These are phyloP conservation scores for Agrilus mali DNA, from an alignment of 2,888 invertebrate genomes.

Conservation along the genomic window DNA sequence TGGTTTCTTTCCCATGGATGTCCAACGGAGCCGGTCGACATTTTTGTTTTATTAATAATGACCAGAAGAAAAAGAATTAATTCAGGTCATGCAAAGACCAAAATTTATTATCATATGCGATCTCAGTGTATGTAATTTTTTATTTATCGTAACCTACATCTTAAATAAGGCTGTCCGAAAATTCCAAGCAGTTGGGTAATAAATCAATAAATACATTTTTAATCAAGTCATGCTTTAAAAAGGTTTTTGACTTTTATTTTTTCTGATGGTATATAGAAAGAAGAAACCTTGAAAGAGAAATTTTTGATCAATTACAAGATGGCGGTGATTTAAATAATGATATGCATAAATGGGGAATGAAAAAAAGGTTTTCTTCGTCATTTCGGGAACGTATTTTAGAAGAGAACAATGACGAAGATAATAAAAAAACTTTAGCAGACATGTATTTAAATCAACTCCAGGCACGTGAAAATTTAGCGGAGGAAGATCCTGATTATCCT, in stretches of 20 bases:
- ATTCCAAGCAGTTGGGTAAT: too few relatives aligned
- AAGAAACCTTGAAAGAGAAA: conserved; percentile 8
- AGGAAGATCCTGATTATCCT: conserved; percentile 33
- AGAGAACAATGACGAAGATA: conserved; percentile 37
- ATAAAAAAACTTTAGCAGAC: conserved; percentile 24
- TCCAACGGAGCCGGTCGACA: too few relatives aligned
- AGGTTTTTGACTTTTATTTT: not conserved
- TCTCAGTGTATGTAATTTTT: too few relatives aligned
- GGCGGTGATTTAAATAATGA: conserved; percentile 14
- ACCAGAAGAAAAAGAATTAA: not conserved
- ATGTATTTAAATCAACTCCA: conserved; percentile 21
- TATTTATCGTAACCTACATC: too few relatives aligned
- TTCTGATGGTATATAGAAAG: conserved; percentile 6
- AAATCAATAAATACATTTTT: too few relatives aligned
- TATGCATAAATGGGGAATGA: conserved; percentile 16
- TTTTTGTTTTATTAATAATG: too few relatives aligned
- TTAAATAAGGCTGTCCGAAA: too few relatives aligned
- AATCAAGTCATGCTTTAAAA: too few relatives aligned
- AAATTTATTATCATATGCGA: too few relatives aligned
- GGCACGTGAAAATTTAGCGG: conserved; percentile 33
- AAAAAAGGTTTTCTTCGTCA: conserved; percentile 36
- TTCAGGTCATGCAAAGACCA: not conserved
- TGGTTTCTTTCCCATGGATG: too few relatives aligned
- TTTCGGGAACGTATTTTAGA: conserved; percentile 41
- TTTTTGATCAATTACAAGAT: conserved; percentile 22